Base-by-base conservation (phyloP, 2,888 invertebrate species). In the Phyllotreta cruciferae region DNA sequence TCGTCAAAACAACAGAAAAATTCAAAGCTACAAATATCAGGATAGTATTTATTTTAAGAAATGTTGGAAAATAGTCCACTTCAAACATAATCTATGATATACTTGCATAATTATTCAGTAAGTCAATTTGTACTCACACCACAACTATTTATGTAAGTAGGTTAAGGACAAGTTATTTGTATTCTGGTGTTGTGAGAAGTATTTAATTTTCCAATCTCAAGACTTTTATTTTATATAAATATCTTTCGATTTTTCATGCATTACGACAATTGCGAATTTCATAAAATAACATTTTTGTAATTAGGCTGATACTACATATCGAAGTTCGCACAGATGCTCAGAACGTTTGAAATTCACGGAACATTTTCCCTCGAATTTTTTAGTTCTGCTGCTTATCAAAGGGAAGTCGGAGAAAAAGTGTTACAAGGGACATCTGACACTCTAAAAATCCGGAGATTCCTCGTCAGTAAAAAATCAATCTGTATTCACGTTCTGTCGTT, bases 401-500 rank as follows among this genome's bases (percentile, higher is more conserved):
- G 36, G 36, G 11, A 49, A 49, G 34, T 49, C 35, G 49, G 14
- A 49, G 49, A 49, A 49, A 49, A 49, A 49, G 49, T 36, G 9
- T 49, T 49, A 49, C 49, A 49, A 49, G 49, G 35, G 49, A 49
- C 49, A 49, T 49, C 37, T 52, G 52, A 52, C 52, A 52, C 52
- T 52, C 36, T 14, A 9, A 52, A 24, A 52, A 52, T 11, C 9
- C 52, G 37, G 52, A 52, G 52, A 52, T 52, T 52, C 37, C 10
- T 36, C 52, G 4, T 52, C 52, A 38, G 52, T 49, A 52, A 52
- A 52, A 52, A 52, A 52, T 52, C 52, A 52, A 52, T 52, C 52
- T 37, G 52, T 52, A 52, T 52, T 52, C 52, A 52, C 52, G 52
- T 37, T 52, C 38, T 37, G 52, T 52, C 52, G 52, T 38, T 37